Percentiles rank a stretch among this genome's conserved stretches.
These are phyloP conservation scores for Ictalurus furcatus DNA, from an alignment of 2,113 vertebrate genomes.

Conservation along the genomic window DNA sequence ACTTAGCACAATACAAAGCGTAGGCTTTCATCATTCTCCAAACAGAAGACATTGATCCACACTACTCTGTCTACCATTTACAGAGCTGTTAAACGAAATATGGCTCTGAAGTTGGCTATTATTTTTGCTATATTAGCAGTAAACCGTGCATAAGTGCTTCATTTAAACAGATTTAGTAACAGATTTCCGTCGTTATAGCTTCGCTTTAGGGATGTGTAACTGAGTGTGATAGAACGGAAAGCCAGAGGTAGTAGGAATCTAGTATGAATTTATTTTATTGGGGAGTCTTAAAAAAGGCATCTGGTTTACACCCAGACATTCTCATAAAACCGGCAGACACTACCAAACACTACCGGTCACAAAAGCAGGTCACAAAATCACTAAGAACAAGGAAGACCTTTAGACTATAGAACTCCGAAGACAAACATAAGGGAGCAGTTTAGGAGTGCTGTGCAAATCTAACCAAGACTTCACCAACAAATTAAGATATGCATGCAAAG, in stretches of 20 bases:
- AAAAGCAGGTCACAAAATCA: not conserved
- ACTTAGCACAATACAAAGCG: not conserved
- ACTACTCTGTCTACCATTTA: too few species aligned
- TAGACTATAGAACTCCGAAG: not conserved
- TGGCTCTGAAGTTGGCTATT: not conserved
- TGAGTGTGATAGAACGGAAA: not conserved
- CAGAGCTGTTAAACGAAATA: not conserved
- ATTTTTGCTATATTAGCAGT: not conserved
- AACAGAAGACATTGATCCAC: not conserved
- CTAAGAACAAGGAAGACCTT: not conserved
- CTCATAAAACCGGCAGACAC: slow-evolving; percentile 10
- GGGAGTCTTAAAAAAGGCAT: not conserved
- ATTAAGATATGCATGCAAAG: not conserved
- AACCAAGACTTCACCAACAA: not conserved
- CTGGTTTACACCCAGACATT: slow-evolving; percentile 7
- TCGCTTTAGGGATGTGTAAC: not conserved
- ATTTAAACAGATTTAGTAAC: not conserved
- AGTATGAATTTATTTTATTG: not conserved
- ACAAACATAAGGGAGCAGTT: not conserved
- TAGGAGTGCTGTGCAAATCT: not conserved
- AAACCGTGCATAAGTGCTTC: not conserved
- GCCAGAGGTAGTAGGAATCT: not conserved
- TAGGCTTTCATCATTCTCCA: not conserved
- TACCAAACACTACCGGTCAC: not conserved
- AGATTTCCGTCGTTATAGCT: slow-evolving; percentile 6